These are phyloP conservation scores for Dolomedes plantarius DNA, from an alignment of 2,888 invertebrate species.

Conservation along the genomic window DNA sequence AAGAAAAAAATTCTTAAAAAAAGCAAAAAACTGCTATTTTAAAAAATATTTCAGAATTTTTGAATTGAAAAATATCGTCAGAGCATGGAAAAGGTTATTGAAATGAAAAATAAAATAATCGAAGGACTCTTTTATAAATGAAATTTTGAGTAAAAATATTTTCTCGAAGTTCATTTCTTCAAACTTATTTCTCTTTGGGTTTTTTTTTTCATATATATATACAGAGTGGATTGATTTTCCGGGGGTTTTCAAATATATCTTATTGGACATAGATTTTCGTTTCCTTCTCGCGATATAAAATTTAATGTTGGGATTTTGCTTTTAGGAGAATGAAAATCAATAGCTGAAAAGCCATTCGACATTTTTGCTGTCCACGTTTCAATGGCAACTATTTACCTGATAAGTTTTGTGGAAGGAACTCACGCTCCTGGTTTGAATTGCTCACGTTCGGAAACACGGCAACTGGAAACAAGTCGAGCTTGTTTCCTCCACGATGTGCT, in stretches of 20 bases:
- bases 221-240: not conserved
- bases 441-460: not conserved
- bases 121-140: not conserved
- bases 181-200: not conserved
- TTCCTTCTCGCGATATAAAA: not conserved
- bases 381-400: not conserved
- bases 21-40: too few species aligned
- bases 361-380: not conserved
- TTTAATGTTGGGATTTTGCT: not conserved
- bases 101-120: not conserved
- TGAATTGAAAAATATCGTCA: not conserved
- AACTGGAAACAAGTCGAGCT: too few species aligned
- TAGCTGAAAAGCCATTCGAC: not conserved
- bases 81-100: not conserved
- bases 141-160: not conserved
- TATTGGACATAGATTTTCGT: conserved; percentile 5
- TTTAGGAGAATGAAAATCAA: not conserved
- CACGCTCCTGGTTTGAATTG: not conserved
- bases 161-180: not conserved
- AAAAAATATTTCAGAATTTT: not conserved
- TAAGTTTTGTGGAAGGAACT: not conserved
- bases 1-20: too few species aligned
- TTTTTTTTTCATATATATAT: not conserved
- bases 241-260: not conserved
- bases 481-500: not conserved